Conservation (phyloP, 2,113 vertebrate genomes). For the Gavia stellata region DNA sequence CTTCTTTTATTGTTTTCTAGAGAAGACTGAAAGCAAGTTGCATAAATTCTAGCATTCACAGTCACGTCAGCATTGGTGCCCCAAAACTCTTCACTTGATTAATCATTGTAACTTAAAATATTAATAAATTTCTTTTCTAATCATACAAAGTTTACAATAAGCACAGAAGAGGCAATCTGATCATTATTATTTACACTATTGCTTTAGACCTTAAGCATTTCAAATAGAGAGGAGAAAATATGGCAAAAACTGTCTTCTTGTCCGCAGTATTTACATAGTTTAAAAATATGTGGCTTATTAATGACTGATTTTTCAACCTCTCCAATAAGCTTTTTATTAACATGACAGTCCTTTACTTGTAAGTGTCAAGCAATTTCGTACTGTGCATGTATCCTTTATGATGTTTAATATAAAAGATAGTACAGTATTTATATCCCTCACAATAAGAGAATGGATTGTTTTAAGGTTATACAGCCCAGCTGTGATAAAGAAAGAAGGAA, state of each 20-base stretch:
- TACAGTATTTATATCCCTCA: slow-evolving; percentile 73
- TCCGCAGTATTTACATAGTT: slow-evolving; percentile 65
- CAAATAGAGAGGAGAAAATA: slow-evolving; percentile 54
- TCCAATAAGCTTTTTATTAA: slow-evolving; percentile 69
- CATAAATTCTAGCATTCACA: background rate
- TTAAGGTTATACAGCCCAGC: slow-evolving; percentile 70
- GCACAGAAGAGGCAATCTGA: background rate
- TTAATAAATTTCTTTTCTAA: background rate
- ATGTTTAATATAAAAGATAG: slow-evolving; percentile 73
- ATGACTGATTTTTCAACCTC: slow-evolving; percentile 66
- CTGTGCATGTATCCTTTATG: slow-evolving; percentile 52
- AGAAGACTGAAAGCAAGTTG: background rate
- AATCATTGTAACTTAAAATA: background rate
- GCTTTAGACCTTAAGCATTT: slow-evolving; percentile 23
- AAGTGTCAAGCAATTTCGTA: slow-evolving; percentile 44
- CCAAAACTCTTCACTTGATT: background rate
- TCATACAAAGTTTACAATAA: background rate
- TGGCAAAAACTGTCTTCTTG: slow-evolving; percentile 43
- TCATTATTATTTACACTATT: background rate
- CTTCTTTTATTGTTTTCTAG: background rate
- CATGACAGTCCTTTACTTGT: slow-evolving; percentile 60
- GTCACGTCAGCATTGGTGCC: background rate
- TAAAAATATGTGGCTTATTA: slow-evolving; percentile 77
- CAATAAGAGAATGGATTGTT: slow-evolving; percentile 76
- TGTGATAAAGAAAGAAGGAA: slow-evolving; percentile 77